These are phyloP conservation scores for Cremastinae sp. DNA, from an alignment of 2,888 invertebrate species.

Conservation along the genomic window DNA sequence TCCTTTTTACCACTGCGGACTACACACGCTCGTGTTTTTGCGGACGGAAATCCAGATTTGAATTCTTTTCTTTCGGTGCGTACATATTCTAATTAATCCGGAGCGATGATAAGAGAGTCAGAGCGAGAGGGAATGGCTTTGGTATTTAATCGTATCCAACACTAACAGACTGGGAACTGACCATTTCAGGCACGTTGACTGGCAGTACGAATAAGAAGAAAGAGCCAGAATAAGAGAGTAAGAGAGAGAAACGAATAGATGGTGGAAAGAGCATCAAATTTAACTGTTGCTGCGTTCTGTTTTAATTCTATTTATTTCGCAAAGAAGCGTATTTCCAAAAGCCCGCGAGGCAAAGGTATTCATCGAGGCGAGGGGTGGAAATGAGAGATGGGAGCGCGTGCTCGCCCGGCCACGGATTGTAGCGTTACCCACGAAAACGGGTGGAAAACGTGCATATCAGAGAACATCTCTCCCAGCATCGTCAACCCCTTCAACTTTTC, in stretches of 20 bases:
- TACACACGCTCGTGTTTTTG: neutral
- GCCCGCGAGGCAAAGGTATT: conserved; percentile 55
- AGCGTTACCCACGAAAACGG: conserved; percentile 54
- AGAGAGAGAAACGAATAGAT: conserved; percentile 25
- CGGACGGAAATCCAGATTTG: conserved; percentile 14
- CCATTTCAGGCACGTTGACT: conserved; percentile 17
- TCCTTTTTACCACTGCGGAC: neutral
- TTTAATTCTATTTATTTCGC: conserved; percentile 77
- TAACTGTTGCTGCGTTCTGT: conserved; percentile 62
- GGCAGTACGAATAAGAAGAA: too few species aligned
- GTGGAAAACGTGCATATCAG: conserved; percentile 53
- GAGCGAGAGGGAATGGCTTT: conserved; percentile 68
- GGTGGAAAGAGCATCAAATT: neutral
- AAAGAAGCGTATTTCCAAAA: conserved; percentile 66
- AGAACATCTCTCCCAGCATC: conserved; percentile 37
- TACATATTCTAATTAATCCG: conserved; percentile 43
- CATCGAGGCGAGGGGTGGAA: conserved; percentile 37
- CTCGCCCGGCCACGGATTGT: conserved; percentile 64
- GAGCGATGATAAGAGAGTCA: conserved; percentile 50
- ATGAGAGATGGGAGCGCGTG: conserved; percentile 32
- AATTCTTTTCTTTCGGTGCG: conserved; percentile 23
- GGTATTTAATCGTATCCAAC: conserved; percentile 78
- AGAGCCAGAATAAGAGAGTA: conserved; percentile 38
- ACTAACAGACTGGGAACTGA: conserved; percentile 61
- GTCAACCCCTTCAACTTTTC: conserved; percentile 6